A percentile compares a stretch with the other conserved stretches of the same genome.
phyloP scores from a whole-genome alignment of 2,113 vertebrate species.

The Orthonyx spaldingii region DNA sequence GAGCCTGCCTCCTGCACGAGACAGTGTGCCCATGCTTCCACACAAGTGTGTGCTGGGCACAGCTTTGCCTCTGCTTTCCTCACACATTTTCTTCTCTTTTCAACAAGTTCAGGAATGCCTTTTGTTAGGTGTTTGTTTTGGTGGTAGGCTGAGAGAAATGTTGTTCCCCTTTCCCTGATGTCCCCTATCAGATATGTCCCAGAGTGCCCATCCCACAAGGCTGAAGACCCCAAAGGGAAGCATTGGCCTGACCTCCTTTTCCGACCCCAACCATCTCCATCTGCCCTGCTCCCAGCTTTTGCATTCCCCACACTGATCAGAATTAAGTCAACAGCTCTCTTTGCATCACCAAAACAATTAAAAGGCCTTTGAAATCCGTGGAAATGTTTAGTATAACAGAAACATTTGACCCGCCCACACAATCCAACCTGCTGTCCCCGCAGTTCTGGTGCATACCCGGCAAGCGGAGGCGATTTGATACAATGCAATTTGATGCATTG shows the following conservation, averaged over 20 bases:
- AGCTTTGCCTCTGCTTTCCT: not conserved
- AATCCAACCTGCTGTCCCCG: fast-evolving
- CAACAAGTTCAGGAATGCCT: fast-evolving
- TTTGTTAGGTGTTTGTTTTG: not conserved
- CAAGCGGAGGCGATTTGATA: fast-evolving
- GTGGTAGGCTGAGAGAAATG: not conserved
- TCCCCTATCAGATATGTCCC: not conserved
- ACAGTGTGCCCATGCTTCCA: not conserved
- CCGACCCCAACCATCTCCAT: fast-evolving
- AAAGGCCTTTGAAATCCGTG: not conserved
- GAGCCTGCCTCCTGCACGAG: not conserved
- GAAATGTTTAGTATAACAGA: not conserved
- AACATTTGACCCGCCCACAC: not conserved
- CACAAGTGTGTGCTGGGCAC: not conserved
- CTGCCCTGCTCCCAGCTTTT: not conserved
- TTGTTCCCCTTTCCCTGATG: not conserved
- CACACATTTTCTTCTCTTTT: not conserved
- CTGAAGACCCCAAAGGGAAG: not conserved
- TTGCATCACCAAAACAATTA: not conserved
- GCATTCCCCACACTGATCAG: not conserved
- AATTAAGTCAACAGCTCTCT: not conserved
- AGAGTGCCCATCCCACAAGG: not conserved
- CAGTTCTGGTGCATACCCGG: fast-evolving
- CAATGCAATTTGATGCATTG: not conserved
- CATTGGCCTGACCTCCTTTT: not conserved